These are phyloP conservation scores for Lutjanus campechanus DNA, from an alignment of 2,797 vertebrate genomes.

Conservation along the genomic window DNA sequence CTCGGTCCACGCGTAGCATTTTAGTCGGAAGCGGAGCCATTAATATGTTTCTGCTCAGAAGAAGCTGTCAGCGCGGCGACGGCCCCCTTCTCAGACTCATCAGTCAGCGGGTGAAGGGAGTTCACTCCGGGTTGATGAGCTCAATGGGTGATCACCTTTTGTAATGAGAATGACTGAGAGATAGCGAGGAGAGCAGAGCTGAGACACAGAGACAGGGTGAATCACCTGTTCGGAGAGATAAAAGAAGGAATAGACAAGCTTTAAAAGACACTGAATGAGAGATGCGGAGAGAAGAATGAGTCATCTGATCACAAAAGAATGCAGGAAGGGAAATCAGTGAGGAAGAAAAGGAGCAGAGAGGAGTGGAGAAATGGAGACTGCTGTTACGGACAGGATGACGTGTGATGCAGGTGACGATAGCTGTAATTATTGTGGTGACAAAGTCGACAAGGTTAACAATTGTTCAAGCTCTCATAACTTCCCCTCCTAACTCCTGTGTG, in stretches of 20 bases:
- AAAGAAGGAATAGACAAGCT: constrained; percentile 46
- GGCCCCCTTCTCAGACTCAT: constrained; percentile 69
- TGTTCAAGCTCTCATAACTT: constrained; percentile 62
- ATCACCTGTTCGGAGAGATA: constrained; percentile 66
- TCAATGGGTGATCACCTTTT: constrained; percentile 79
- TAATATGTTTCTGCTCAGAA: constrained; percentile 77
- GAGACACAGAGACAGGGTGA: constrained; percentile 36
- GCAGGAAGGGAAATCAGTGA: background rate
- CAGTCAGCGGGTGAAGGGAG: constrained; percentile 65
- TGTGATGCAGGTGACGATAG: constrained; percentile 4
- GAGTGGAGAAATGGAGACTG: constrained; percentile 1
- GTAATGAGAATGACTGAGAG: constrained; percentile 71
- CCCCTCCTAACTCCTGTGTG: constrained; percentile 46
- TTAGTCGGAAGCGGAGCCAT: constrained; percentile 68
- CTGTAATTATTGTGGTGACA: constrained; percentile 57
- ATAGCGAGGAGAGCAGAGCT: constrained; percentile 46
- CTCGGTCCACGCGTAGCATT: constrained; percentile 57
- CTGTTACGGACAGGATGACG: constrained; percentile 9
- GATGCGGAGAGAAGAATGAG: constrained; percentile 38
- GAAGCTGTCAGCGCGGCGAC: constrained; percentile 75
- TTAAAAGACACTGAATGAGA: constrained; percentile 38
- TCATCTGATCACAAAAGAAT: constrained; percentile 28
- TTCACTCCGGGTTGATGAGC: constrained; percentile 77
- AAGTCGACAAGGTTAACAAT: constrained; percentile 36
- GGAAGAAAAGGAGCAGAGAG: constrained; percentile 5